Evolutionary conservation across 1,140 invertebrate genomes (phyloP).

Genomic region (Leptinotarsa texana): DNA sequence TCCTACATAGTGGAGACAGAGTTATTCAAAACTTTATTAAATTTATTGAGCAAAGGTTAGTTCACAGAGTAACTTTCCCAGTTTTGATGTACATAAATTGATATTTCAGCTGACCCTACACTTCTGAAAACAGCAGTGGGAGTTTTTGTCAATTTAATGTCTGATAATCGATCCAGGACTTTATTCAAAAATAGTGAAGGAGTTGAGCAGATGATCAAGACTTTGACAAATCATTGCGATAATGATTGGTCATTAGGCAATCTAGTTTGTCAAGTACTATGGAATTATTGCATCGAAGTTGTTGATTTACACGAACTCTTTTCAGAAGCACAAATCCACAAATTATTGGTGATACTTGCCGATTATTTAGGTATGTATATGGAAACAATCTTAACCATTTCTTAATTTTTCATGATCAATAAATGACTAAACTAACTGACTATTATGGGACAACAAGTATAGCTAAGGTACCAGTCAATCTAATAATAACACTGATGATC

Average conservation of each 20-base stretch:
- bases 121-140: constrained; percentile 66
- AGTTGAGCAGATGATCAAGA: constrained; percentile 60
- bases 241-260: constrained; percentile 66
- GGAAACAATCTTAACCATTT: too few relatives aligned
- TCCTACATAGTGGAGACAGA: constrained; percentile 61
- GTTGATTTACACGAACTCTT: constrained; percentile 58
- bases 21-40: constrained; percentile 47
- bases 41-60: constrained; percentile 46
- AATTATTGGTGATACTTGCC: constrained; percentile 61
- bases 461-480: too few relatives aligned
- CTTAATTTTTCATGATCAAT: too few relatives aligned
- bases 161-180: constrained; percentile 62
- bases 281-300: constrained; percentile 72
- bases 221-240: constrained; percentile 61
- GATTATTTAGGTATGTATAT: constrained; percentile 59
- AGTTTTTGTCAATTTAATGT: constrained; percentile 72
- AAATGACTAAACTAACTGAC: too few relatives aligned
- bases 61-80: constrained; percentile 1
- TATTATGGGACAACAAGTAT: too few relatives aligned
- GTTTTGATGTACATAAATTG: constrained; percentile 21
- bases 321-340: constrained; percentile 60
- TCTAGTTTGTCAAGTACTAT: constrained; percentile 68
- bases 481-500: too few relatives aligned
- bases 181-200: constrained; percentile 57
- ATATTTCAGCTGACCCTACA: constrained; percentile 60